Percentiles rank a stretch among this genome's conserved stretches.
These are phyloP conservation scores for Catamblyrhynchus diadema DNA, from an alignment of 2,797 vertebrate species.

Conservation along the genomic window DNA sequence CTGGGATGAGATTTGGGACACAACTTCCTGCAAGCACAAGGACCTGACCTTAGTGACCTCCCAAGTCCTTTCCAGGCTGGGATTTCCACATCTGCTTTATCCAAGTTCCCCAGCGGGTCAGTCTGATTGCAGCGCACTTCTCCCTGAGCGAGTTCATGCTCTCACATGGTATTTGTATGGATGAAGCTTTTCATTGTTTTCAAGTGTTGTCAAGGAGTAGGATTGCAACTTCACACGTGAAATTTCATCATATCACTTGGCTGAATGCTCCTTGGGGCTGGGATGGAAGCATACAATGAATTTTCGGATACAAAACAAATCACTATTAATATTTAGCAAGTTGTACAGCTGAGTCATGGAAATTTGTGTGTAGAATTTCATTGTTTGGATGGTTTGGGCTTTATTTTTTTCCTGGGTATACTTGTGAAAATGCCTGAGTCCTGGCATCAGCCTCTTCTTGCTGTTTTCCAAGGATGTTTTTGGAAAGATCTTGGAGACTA, in stretches of 20 bases:
- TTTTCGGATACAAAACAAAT: background rate
- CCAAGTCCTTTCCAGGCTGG: background rate
- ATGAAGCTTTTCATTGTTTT: slow-evolving; percentile 15
- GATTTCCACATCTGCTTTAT: background rate
- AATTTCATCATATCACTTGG: background rate
- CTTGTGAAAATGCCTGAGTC: background rate
- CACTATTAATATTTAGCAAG: background rate
- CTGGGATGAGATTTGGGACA: background rate
- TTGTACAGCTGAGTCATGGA: background rate
- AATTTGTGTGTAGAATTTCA: background rate
- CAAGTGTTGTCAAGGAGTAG: slow-evolving; percentile 15
- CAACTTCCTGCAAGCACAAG: background rate
- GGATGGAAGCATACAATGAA: background rate
- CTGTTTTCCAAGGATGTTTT: background rate
- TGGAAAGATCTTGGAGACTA: background rate
- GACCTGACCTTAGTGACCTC: background rate
- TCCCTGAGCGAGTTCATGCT: background rate
- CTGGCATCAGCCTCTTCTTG: background rate
- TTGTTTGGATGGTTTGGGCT: background rate
- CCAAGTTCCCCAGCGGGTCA: background rate
- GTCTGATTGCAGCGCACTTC: background rate
- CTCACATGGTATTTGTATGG: background rate
- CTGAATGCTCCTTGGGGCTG: background rate
- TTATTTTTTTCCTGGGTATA: background rate
- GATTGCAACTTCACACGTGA: background rate